Evolutionary conservation across 2,113 vertebrate genomes (phyloP).

Genomic region (Clupea harengus): DNA sequence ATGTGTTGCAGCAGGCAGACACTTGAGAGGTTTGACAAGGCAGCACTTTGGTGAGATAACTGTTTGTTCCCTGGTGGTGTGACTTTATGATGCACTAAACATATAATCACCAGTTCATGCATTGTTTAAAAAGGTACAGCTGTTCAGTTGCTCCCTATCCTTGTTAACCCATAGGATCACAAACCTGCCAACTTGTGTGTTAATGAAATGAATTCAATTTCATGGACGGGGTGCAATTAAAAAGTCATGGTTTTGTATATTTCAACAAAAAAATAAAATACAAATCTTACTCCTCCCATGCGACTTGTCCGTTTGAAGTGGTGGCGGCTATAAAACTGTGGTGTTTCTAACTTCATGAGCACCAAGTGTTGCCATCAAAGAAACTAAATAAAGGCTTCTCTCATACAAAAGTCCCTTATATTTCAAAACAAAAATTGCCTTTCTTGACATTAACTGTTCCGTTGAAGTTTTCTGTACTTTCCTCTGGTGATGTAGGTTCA

Average conservation of each 20-base stretch:
- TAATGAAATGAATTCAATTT: neutral
- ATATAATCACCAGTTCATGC: slow-evolving; percentile 8
- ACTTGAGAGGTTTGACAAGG: neutral
- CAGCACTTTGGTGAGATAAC: slow-evolving; percentile 9
- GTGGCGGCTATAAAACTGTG: neutral
- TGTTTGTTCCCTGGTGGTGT: slow-evolving; percentile 3
- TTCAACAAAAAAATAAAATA: neutral
- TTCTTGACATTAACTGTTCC: neutral
- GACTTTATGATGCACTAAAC: slow-evolving; percentile 13
- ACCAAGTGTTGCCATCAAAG: neutral
- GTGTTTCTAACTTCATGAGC: neutral
- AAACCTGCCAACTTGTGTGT: neutral
- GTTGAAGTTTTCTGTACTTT: neutral
- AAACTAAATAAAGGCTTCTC: neutral
- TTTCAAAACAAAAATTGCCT: neutral
- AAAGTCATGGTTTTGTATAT: neutral
- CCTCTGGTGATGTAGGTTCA: neutral
- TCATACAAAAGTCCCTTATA: neutral
- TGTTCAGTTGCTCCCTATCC: neutral
- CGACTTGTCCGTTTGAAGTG: neutral
- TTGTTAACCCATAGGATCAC: neutral
- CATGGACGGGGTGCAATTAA: neutral
- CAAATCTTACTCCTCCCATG: neutral
- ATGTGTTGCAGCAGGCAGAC: neutral
- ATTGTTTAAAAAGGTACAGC: slow-evolving; percentile 7